Conservation (phyloP, 2,888 invertebrate species). For the Cantharis flavilabris region DNA sequence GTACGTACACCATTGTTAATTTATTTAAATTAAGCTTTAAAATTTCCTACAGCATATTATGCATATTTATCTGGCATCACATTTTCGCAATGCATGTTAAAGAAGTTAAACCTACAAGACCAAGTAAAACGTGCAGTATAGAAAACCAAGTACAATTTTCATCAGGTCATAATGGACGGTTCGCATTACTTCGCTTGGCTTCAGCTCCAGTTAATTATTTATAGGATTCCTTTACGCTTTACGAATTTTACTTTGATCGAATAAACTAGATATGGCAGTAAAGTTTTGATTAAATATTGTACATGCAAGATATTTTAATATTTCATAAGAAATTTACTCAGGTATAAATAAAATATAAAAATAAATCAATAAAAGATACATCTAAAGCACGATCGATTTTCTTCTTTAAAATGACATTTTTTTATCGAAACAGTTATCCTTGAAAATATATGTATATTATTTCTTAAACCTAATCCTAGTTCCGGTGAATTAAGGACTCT, state of each 20-base stretch:
- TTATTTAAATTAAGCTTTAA: neutral
- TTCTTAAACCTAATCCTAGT: conserved; percentile 12
- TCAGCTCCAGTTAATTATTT: conserved; percentile 21
- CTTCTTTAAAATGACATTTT: neutral
- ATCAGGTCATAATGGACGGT: conserved; percentile 18
- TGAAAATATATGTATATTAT: neutral
- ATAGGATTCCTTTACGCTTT: conserved; percentile 18
- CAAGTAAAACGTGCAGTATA: conserved; percentile 7
- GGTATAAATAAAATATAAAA: neutral
- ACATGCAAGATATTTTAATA: neutral
- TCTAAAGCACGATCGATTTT: neutral
- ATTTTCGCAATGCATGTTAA: neutral
- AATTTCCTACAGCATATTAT: neutral
- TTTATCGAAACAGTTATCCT: neutral
- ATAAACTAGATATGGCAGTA: conserved; percentile 10
- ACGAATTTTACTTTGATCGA: conserved; percentile 17
- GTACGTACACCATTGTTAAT: neutral
- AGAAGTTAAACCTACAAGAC: conserved; percentile 3
- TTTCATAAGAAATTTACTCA: neutral
- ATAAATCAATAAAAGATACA: neutral
- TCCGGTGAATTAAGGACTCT: conserved; percentile 17
- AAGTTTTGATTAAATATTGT: conserved; percentile 11
- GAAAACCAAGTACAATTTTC: conserved; percentile 13
- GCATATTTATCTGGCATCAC: neutral
- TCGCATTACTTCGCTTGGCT: conserved; percentile 13